These are phyloP conservation scores for Microplitis demolitor DNA, from an alignment of 1,140 invertebrate species.

Conservation along the genomic window DNA sequence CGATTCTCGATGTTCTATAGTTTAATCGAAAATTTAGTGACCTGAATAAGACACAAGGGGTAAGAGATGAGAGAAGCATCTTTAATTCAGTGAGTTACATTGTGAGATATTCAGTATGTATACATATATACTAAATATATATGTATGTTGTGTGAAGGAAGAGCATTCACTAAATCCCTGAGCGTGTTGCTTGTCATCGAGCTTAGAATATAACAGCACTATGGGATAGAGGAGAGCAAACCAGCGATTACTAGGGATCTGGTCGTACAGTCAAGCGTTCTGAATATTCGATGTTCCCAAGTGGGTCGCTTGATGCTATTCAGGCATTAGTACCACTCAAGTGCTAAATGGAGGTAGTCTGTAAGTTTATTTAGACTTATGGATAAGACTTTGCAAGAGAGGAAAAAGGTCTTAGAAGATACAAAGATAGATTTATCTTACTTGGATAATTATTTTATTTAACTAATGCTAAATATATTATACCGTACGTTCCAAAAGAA, in stretches of 20 bases:
- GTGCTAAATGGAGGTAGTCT: neutral
- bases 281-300: constrained; percentile 19
- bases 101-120: constrained; percentile 2
- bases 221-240: neutral
- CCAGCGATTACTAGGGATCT: constrained; percentile 3
- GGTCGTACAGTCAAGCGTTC: constrained; percentile 13
- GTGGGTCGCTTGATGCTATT: constrained; percentile 4
- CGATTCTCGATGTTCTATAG: neutral
- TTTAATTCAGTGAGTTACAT: constrained; percentile 9
- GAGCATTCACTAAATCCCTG: constrained; percentile 2
- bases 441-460: neutral
- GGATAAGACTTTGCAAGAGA: neutral
- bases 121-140: neutral
- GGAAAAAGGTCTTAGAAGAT: neutral
- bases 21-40: constrained; percentile 19
- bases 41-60: constrained; percentile 15
- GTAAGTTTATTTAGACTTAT: neutral
- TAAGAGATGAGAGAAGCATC: neutral
- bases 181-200: constrained; percentile 18
- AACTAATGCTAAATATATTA: too few relatives aligned
- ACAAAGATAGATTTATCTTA: neutral
- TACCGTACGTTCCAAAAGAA: too few relatives aligned
- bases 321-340: constrained; percentile 12
- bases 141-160: too few relatives aligned
- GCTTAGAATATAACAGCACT: neutral